These are phyloP conservation scores for Herpetotheres cachinnans DNA, from an alignment of 2,113 vertebrate genomes.

Conservation along the genomic window DNA sequence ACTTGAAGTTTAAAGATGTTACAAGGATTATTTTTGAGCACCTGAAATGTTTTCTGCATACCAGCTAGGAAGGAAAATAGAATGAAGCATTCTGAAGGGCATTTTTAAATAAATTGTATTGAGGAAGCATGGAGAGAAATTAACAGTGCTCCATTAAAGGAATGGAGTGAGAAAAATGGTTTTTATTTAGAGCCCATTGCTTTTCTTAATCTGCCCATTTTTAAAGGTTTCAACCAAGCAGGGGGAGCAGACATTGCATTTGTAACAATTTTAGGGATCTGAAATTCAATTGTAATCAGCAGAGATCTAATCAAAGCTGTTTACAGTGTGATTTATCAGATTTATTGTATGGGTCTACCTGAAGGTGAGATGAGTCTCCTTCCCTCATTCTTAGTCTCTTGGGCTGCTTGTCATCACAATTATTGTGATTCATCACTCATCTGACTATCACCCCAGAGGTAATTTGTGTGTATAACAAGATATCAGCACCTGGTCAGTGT, in stretches of 20 bases:
- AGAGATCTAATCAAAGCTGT: not conserved
- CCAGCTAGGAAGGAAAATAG: not conserved
- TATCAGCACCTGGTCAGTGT: not conserved
- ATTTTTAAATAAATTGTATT: not conserved
- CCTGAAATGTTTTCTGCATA: not conserved
- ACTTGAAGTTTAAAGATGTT: not conserved
- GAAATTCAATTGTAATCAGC: not conserved
- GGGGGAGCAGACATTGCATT: not conserved
- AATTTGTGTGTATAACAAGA: not conserved
- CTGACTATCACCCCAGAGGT: not conserved
- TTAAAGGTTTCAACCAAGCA: not conserved
- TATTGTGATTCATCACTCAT: not conserved
- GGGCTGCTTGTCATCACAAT: not conserved
- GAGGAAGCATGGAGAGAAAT: not conserved
- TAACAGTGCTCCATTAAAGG: not conserved
- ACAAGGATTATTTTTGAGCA: not conserved
- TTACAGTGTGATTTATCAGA: not conserved
- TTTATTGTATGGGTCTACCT: not conserved
- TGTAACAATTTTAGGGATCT: not conserved
- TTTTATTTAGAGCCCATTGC: not conserved
- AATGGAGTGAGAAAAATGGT: not conserved
- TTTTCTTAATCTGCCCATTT: not conserved
- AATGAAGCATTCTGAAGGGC: not conserved
- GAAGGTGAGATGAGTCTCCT: not conserved
- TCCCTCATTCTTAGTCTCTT: not conserved